Evolutionary conservation across 2,888 invertebrate genomes (phyloP), one percentile per base, ranked within the genome.

Genomic region (Caenorhabditis doughertyi): DNA sequence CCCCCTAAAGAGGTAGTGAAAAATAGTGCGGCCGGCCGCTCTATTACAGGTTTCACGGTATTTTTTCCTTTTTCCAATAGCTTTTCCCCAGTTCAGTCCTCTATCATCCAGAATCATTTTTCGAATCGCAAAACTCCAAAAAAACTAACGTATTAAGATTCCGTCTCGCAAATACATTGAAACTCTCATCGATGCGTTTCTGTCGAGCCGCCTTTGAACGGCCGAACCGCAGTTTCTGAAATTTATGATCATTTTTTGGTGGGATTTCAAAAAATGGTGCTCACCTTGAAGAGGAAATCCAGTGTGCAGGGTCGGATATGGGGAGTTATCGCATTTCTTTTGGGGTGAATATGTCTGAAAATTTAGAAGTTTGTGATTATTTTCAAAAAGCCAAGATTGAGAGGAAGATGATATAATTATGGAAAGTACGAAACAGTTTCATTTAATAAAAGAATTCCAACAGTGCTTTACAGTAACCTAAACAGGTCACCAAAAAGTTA

Each of bases 141-240:
- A 60, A 16, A 53, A 73, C 80, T 44, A 18, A 82, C 79, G 77
- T 77, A 44, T 80, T 77, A 64, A 84, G 73, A 39, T 85, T 85
- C 29, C 84, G 56, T 16, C 79, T 29, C 4, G 86, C 86, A 56
- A 83, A 81, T 7, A 87, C 77, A 49, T 82, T 85, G 79, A 87
- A 87, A 18, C 83, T 83, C 58, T 87, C 86, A 55, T 87, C 86
- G 74, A 87, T 87, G 44, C 83, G 81, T 70, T 81, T 82, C 77
- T 87, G 86, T 39, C 86, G 86, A 49, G 86, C 84, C 70, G 82
- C 81, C 76, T 81, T 86, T 21, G 84, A 84, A 68, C 86, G 86
- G 71, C 84, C 83, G 47, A 84, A 84, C 60, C 86, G 86, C 72
- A 86, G 76, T 77, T 80, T 86, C 86, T 86, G 73, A 49, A 84